Conservation (phyloP, 2,113 vertebrate genomes). For the Corythoichthys haematopterus region DNA sequence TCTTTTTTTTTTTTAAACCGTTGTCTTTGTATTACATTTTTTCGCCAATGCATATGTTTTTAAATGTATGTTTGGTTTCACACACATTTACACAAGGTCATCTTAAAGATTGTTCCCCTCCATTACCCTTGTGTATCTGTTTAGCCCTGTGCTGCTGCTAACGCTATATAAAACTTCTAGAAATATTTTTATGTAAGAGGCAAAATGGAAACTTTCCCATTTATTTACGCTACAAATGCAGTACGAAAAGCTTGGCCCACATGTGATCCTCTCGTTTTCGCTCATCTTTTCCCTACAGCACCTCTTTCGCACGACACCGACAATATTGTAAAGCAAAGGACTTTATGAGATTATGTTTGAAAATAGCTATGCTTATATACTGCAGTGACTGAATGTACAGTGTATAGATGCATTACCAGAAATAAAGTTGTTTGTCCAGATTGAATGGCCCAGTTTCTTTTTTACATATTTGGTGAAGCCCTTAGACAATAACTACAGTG, state of each 20-base stretch:
- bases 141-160: conserved; percentile 89
- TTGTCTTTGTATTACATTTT: conserved; percentile 73
- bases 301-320: conserved; percentile 66
- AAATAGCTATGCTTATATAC: conserved; percentile 93
- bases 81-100: conserved; percentile 15
- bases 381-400: conserved; percentile 96
- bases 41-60: conserved; percentile 65
- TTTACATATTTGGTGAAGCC: conserved; percentile 14
- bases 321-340: conserved; percentile 90
- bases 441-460: conserved; percentile 38
- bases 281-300: conserved; percentile 31
- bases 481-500: neutral
- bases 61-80: conserved; percentile 48
- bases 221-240: conserved; percentile 90
- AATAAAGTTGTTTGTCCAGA: conserved; percentile 95
- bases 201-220: conserved; percentile 89
- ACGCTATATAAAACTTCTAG: conserved; percentile 83
- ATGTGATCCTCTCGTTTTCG: conserved; percentile 76
- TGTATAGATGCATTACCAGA: conserved; percentile 95
- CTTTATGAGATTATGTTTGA: conserved; percentile 91
- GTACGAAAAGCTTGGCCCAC: conserved; percentile 81
- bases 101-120: conserved; percentile 37
- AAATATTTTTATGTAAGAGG: conserved; percentile 92
- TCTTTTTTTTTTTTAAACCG: conserved; percentile 68
- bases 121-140: conserved; percentile 70